phyloP scores from a whole-genome alignment of 2,888 invertebrate species.

The Pristionchus arcanus region DNA sequence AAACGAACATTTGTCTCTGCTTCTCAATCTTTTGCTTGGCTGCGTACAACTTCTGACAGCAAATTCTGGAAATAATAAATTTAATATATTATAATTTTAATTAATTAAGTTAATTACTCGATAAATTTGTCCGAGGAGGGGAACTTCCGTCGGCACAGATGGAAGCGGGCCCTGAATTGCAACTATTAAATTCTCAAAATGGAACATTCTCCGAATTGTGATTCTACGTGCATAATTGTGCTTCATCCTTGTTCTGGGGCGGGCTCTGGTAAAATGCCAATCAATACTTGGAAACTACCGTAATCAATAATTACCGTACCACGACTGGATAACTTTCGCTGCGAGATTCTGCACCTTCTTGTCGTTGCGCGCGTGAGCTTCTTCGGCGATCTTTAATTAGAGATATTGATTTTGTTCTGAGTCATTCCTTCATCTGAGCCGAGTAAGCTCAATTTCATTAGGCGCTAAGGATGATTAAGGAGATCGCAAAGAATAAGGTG shows the following conservation, averaged over 20 bases:
- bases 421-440: neutral
- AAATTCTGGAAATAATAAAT: neutral
- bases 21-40: slow-evolving; percentile 45
- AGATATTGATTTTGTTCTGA: neutral
- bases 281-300: too few relatives aligned
- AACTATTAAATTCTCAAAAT: neutral
- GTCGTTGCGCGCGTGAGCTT: neutral
- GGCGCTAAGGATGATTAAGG: too few relatives aligned
- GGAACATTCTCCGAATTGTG: too few relatives aligned
- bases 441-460: too few relatives aligned
- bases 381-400: slow-evolving; percentile 20
- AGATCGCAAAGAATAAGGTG: too few relatives aligned
- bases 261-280: too few relatives aligned
- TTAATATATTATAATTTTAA: neutral
- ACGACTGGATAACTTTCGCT: slow-evolving; percentile 31
- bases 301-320: neutral
- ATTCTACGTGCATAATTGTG: too few relatives aligned
- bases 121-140: slow-evolving; percentile 25
- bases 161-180: slow-evolving; percentile 17
- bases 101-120: slow-evolving; percentile 25
- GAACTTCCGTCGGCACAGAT: neutral
- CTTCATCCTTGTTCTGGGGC: too few relatives aligned
- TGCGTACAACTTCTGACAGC: slow-evolving; percentile 32
- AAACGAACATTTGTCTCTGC: slow-evolving; percentile 11
- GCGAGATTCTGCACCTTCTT: slow-evolving; percentile 29